Conservation (phyloP, 2,797 vertebrate genomes). For the Sphaeramia orbicularis region DNA sequence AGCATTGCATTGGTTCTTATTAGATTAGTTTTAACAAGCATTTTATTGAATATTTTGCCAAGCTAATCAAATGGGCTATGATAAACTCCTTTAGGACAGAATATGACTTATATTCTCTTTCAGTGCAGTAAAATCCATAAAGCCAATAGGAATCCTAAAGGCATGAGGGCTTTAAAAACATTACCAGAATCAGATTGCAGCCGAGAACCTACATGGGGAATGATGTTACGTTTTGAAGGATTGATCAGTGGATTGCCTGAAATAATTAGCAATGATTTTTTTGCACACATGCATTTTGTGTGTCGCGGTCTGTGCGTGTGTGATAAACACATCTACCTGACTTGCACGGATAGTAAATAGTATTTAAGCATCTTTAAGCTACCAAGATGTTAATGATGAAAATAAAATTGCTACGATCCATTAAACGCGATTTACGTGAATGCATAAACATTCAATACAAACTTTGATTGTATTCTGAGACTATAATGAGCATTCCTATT, state of each 20-base stretch:
- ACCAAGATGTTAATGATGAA: background rate
- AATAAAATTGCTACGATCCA: slow-evolving; percentile 13
- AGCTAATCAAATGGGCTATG: slow-evolving; percentile 76
- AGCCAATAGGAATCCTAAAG: slow-evolving; percentile 88
- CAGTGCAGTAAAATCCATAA: slow-evolving; percentile 89
- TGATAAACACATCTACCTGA: slow-evolving; percentile 30
- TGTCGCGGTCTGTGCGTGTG: slow-evolving; percentile 38
- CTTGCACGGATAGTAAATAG: slow-evolving; percentile 32
- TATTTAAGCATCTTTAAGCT: slow-evolving; percentile 31
- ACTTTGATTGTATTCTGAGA: background rate
- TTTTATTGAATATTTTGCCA: slow-evolving; percentile 82
- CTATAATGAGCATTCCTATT: background rate
- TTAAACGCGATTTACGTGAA: slow-evolving; percentile 18
- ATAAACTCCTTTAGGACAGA: slow-evolving; percentile 77
- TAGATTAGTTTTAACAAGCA: slow-evolving; percentile 78
- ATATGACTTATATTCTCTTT: slow-evolving; percentile 80
- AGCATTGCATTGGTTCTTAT: slow-evolving; percentile 66
- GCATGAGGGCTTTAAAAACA: slow-evolving; percentile 90
- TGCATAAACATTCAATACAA: background rate
- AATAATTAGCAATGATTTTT: slow-evolving; percentile 97
- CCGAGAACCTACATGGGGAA: slow-evolving; percentile 88
- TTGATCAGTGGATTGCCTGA: slow-evolving; percentile 95
- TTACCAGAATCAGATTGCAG: slow-evolving; percentile 91
- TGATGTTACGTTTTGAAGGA: slow-evolving; percentile 93
- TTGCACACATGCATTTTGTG: slow-evolving; percentile 45